Evolutionary conservation across 2,797 vertebrate species (phyloP).

Genomic region (Pyrocephalus nanus): DNA sequence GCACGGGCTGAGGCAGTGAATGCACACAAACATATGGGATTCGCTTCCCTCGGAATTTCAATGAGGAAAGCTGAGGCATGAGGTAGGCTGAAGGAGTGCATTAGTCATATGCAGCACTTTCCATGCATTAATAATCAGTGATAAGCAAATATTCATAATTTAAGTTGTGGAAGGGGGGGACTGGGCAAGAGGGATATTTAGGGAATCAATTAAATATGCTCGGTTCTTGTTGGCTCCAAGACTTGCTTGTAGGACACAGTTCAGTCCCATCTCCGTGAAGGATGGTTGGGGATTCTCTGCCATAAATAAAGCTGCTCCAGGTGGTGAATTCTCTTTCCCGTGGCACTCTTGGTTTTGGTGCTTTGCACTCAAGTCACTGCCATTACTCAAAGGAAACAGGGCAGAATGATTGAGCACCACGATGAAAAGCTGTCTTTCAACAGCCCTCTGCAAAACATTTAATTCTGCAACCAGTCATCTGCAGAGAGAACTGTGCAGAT

Average conservation of each 20-base stretch:
- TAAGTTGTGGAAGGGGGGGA: not conserved
- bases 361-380: not conserved
- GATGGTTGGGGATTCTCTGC: not conserved
- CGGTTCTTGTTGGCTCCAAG: not conserved
- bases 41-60: slow-evolving; percentile 6
- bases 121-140: slow-evolving; percentile 57
- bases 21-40: not conserved
- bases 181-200: not conserved
- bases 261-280: not conserved
- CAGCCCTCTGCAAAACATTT: not conserved
- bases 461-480: not conserved
- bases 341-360: not conserved
- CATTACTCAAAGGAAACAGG: not conserved
- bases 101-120: slow-evolving; percentile 41
- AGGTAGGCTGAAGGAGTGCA: slow-evolving; percentile 16
- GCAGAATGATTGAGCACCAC: not conserved
- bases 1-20: not conserved
- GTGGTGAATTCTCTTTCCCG: not conserved
- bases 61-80: slow-evolving; percentile 25
- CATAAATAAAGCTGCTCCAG: not conserved
- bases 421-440: not conserved
- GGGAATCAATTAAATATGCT: not conserved
- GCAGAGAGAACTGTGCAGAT: not conserved
- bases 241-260: not conserved
- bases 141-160: slow-evolving; percentile 51